These are phyloP conservation scores for Cyprinodon variegatus DNA, from an alignment of 2,113 vertebrate genomes.

Conservation along the genomic window DNA sequence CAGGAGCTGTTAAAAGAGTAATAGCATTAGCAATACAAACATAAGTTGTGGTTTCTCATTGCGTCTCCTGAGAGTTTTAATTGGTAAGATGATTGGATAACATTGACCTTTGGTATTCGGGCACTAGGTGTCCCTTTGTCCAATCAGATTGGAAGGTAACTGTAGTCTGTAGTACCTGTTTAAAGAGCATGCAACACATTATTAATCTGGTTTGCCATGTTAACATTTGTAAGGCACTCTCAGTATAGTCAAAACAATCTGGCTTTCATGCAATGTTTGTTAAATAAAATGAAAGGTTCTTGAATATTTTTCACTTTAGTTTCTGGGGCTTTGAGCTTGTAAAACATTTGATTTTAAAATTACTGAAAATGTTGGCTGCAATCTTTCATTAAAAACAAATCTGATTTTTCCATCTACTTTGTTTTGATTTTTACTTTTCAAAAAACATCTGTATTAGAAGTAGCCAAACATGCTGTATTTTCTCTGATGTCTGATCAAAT, in stretches of 20 bases:
- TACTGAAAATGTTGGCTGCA: constrained; percentile 1
- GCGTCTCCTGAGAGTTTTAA: too few species aligned
- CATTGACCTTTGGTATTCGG: too few species aligned
- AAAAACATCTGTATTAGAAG: constrained; percentile 2
- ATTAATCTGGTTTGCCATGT: too few species aligned
- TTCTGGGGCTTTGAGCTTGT: constrained; percentile 14
- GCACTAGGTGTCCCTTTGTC: too few species aligned
- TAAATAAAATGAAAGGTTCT: neutral
- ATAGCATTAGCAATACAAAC: too few species aligned
- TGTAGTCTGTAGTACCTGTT: too few species aligned
- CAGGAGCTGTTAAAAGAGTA: too few species aligned
- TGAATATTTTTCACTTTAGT: neutral
- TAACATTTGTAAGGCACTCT: neutral
- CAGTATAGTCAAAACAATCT: neutral
- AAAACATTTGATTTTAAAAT: constrained; percentile 18
- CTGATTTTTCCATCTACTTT: neutral
- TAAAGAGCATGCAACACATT: too few species aligned
- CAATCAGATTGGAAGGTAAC: too few species aligned
- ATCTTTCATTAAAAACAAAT: constrained; percentile 24
- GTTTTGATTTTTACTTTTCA: constrained; percentile 23
- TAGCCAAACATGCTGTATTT: neutral
- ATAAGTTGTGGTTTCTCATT: too few species aligned
- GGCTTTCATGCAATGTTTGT: neutral
- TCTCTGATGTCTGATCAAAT: constrained; percentile 1
- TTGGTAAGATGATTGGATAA: too few species aligned